A percentile compares a stretch with the other conserved stretches of the same genome.
Evolutionary conservation across 2,113 vertebrate species (phyloP).

Genomic region (Pelusios castaneus): DNA sequence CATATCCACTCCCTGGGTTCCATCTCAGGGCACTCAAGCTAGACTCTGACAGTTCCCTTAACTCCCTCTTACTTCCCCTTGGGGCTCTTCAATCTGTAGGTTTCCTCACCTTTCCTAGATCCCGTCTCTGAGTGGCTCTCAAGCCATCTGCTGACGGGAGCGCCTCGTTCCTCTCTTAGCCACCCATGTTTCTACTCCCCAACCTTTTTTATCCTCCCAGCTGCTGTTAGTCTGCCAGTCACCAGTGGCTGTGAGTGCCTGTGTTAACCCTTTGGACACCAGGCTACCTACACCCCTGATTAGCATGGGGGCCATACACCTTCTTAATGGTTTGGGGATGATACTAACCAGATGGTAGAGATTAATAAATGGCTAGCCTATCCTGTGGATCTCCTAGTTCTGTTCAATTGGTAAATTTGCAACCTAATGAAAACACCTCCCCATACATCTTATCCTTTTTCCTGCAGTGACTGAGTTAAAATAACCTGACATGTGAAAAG

Average conservation of each 20-base stretch:
- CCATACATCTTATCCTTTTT: accelerated
- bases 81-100: background rate
- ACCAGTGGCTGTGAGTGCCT: background rate
- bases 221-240: too few relatives aligned
- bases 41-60: background rate
- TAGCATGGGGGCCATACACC: background rate
- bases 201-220: too few relatives aligned
- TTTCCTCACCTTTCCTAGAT: background rate
- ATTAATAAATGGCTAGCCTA: background rate
- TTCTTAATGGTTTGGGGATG: background rate
- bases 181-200: too few relatives aligned
- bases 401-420: accelerated
- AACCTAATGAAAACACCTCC: background rate
- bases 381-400: accelerated
- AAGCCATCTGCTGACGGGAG: too few relatives aligned
- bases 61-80: background rate
- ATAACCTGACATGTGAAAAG: accelerated
- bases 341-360: background rate
- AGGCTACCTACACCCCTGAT: too few relatives aligned
- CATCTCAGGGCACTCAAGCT: too few relatives aligned
- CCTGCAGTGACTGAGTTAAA: background rate
- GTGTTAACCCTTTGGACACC: background rate
- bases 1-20: too few relatives aligned
- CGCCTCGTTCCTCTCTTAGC: too few relatives aligned
- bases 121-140: too few relatives aligned